These are phyloP conservation scores for Brachycybe producta DNA, from an alignment of 2,888 invertebrate genomes.

Conservation along the genomic window DNA sequence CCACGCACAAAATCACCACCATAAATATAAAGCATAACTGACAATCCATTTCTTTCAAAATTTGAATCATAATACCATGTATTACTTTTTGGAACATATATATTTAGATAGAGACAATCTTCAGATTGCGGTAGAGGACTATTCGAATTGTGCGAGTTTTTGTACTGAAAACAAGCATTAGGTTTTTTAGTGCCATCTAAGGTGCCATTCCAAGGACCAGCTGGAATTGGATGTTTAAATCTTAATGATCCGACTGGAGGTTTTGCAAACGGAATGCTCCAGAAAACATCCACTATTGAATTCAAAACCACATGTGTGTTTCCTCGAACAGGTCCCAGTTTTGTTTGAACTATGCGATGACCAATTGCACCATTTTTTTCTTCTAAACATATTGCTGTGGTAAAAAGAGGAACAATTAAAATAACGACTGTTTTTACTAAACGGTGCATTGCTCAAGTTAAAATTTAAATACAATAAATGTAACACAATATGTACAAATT, in stretches of 20 bases:
- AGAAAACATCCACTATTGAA: constrained; percentile 72
- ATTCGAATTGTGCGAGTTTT: constrained; percentile 93
- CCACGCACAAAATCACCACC: constrained; percentile 91
- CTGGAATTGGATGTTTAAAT: constrained; percentile 70
- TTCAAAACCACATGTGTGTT: constrained; percentile 66
- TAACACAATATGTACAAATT: too few species aligned
- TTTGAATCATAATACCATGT: too few species aligned
- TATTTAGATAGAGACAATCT: constrained; percentile 68
- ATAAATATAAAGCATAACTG: constrained; percentile 60
- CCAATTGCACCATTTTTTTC: background rate
- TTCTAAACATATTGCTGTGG: too few species aligned
- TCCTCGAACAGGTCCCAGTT: constrained; percentile 66
- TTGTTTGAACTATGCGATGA: constrained; percentile 56
- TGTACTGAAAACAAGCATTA: constrained; percentile 77
- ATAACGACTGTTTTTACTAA: too few species aligned
- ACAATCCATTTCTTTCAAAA: too few species aligned
- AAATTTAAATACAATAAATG: too few species aligned
- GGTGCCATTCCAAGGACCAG: constrained; percentile 76
- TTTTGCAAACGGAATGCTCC: constrained; percentile 82
- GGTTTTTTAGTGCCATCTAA: constrained; percentile 66
- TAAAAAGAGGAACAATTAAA: too few species aligned
- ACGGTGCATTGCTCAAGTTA: too few species aligned
- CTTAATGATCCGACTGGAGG: constrained; percentile 67
- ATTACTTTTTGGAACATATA: constrained; percentile 21
- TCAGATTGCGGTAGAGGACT: constrained; percentile 87